A percentile compares a stretch with the other conserved stretches of the same genome.
These are phyloP conservation scores for Sanderia malayensis DNA, from an alignment of 30 jellyfish, hydroid and myxozoan species.

Conservation along the genomic window DNA sequence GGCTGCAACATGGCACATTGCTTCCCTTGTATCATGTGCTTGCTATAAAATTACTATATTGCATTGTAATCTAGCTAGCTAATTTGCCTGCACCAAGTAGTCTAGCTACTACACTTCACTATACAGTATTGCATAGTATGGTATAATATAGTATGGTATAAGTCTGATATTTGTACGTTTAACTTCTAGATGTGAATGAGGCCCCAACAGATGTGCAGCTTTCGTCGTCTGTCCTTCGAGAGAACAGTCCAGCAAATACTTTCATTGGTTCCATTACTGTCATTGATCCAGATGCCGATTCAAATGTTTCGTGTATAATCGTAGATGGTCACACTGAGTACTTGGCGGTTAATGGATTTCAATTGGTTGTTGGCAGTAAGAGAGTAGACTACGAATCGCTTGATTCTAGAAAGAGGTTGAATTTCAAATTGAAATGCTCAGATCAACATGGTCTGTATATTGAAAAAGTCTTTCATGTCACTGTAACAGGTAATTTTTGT, in stretches of 20 bases:
- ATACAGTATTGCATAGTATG: no score
- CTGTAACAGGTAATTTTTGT: slow-evolving; percentile 70
- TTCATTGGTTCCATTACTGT: slow-evolving; percentile 52
- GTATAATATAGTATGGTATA: no score
- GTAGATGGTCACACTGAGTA: slow-evolving; percentile 35
- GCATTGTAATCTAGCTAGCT: no score
- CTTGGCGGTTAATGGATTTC: slow-evolving; percentile 23
- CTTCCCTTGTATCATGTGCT: no score
- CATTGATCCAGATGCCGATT: slow-evolving; percentile 54
- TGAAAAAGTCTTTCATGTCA: slow-evolving; percentile 29
- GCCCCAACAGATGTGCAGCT: slow-evolving; percentile 70
- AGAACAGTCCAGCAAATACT: slow-evolving; percentile 63
- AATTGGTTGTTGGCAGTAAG: slow-evolving; percentile 42
- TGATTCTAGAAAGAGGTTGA: slow-evolving; percentile 22
- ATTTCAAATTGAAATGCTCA: slow-evolving; percentile 44
- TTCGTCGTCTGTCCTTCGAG: slow-evolving; percentile 31
- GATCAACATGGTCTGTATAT: slow-evolving; percentile 53
- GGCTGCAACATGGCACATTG: no score
- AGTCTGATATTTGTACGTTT: no score
- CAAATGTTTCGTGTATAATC: slow-evolving; percentile 54
- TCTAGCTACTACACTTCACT: no score
- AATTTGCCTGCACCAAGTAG: no score
- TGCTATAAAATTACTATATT: no score
- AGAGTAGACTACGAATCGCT: slow-evolving; percentile 60
- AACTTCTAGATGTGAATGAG: slow-evolving; percentile 69